phyloP scores from a whole-genome alignment of 2,888 invertebrate genomes.

The Imbricaverruca yamaguchii region DNA sequence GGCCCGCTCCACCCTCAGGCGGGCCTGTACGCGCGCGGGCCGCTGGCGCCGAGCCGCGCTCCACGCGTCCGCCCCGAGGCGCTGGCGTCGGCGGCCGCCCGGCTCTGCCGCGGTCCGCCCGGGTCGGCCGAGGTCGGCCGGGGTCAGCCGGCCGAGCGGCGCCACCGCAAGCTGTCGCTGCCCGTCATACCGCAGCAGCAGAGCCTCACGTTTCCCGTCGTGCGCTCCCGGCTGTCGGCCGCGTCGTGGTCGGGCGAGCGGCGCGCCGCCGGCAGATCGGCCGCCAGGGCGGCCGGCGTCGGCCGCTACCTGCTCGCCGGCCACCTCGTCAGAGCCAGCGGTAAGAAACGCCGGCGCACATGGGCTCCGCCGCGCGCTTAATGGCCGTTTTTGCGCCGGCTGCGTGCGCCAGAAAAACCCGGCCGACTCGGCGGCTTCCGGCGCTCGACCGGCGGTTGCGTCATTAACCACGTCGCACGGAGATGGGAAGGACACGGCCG shows the following conservation, averaged over 20 bases:
- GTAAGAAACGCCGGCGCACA: not conserved
- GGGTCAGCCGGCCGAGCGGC: conserved; percentile 1
- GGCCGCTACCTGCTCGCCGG: not conserved
- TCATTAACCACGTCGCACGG: too few relatives aligned
- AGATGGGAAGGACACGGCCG: too few relatives aligned
- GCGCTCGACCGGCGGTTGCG: too few relatives aligned
- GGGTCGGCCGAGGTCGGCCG: not conserved
- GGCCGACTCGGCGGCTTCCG: too few relatives aligned
- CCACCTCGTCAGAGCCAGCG: not conserved
- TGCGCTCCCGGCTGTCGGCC: not conserved
- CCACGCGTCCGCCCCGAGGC: not conserved
- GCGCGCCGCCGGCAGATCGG: not conserved
- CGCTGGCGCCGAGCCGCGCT: not conserved
- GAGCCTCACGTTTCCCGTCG: conserved; percentile 11
- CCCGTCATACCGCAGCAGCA: conserved; percentile 18
- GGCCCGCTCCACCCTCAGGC: not conserved
- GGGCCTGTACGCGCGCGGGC: not conserved
- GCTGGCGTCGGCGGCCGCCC: not conserved
- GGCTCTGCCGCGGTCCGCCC: not conserved
- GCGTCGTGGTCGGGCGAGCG: not conserved
- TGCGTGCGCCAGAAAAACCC: not conserved
- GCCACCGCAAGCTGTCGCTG: conserved; percentile 2
- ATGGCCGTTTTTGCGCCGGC: not conserved
- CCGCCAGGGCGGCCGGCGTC: not conserved
- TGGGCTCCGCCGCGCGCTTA: not conserved